Base-by-base conservation (phyloP, 2,797 vertebrate species). In the Silurus lanzhouensis region DNA sequence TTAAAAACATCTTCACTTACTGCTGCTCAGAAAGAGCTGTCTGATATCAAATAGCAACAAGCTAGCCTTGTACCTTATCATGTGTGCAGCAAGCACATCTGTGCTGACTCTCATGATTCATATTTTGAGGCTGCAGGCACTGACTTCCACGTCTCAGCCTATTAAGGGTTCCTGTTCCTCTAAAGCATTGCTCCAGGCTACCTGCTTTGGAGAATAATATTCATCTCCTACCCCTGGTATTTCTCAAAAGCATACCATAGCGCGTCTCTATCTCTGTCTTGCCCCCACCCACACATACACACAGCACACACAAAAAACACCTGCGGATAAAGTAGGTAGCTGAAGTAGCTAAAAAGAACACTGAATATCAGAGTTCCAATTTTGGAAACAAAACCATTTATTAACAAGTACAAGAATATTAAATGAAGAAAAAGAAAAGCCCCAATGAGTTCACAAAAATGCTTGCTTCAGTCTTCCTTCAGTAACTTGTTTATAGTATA, bases 331-430 rank as follows among this genome's bases (percentile, higher is more conserved):
- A 82, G 55, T 71, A 44, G 5, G 15, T 58, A 78, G 77, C 9
- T 71, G 61, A 84, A 75, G 12, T 52, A 64, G 58, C 67, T 70
- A 86, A 79, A 67, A 89, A 83, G 89, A 72, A 48, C 88, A 82
- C 90, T 81, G 89, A 77, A 86, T 77, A 81, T 78, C 79, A 31
- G 81, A 78, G 68, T 70, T 83, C 88, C 90, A 90, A 84, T 93
- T 94, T 95, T 87, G 80, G 93, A 94, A 95, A 94, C 93, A 92
- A 89, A 93, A 94, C 92, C 87, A 92, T 96, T 96, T 96, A 96
- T 95, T 96, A 93, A 93, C 92, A 95, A 95, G 94, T 95, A 95
- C 93, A 93, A 95, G 93, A 94, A 95, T 95, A 95, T 95, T 93
- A 96, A 95, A 96, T 93, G 90, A 94, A 93, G 77, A 68, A 87